These are phyloP conservation scores for Oncopodura yosiiana DNA, from an alignment of 1,140 invertebrate species.

Conservation along the genomic window DNA sequence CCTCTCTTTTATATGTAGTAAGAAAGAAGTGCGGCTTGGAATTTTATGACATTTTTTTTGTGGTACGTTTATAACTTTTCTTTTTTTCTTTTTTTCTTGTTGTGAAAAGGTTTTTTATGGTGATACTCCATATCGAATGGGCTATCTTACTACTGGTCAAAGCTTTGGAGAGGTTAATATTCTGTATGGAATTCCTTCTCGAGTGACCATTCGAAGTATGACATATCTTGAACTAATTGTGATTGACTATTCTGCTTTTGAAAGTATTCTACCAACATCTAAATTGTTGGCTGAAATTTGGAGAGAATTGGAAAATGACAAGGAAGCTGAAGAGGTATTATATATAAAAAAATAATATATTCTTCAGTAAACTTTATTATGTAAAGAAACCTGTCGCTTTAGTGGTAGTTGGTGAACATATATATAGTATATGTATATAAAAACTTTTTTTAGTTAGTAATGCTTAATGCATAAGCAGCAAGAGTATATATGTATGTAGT, in stretches of 20 bases:
- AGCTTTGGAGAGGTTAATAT: slow-evolving; percentile 17
- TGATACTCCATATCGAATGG: background rate
- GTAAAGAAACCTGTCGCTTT: too few relatives aligned
- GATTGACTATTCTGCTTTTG: slow-evolving; percentile 1
- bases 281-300: background rate
- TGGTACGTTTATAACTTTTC: too few relatives aligned
- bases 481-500: too few relatives aligned
- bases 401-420: too few relatives aligned
- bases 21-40: too few relatives aligned
- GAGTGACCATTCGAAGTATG: slow-evolving; percentile 1
- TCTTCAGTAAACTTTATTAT: background rate
- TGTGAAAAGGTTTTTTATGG: slow-evolving; percentile 13
- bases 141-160: background rate
- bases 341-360: background rate
- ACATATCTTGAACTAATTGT: slow-evolving; percentile 15
- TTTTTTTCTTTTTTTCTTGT: too few relatives aligned
- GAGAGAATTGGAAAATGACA: background rate
- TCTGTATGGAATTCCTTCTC: slow-evolving; percentile 7
- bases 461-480: too few relatives aligned
- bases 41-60: too few relatives aligned
- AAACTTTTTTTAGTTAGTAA: too few relatives aligned
- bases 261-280: slow-evolving; percentile 3
- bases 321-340: background rate
- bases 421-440: too few relatives aligned
- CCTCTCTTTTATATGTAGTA: too few relatives aligned